Conservation (phyloP, 2,797 vertebrate species). For the Tokudaia tokunoshimensis region DNA sequence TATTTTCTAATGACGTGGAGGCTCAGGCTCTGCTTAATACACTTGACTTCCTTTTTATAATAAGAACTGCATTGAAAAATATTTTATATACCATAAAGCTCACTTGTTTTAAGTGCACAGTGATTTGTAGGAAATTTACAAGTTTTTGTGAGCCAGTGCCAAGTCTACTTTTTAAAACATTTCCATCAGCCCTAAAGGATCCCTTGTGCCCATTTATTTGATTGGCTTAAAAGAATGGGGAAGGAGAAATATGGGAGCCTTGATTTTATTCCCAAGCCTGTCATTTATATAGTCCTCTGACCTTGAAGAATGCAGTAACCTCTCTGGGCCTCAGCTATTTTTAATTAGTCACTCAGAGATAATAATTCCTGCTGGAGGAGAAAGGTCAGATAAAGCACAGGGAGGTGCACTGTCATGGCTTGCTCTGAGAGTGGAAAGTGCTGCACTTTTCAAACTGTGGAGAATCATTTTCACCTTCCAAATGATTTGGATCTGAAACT, state of each 20-base stretch:
- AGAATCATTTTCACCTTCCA: conserved; percentile 31
- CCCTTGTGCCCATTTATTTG: conserved; percentile 63
- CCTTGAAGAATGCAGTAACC: conserved; percentile 42
- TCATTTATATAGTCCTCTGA: conserved; percentile 22
- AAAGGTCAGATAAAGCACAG: conserved; percentile 58
- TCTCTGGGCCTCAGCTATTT: background rate
- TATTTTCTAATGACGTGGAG: background rate
- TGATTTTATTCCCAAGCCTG: background rate
- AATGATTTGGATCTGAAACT: background rate
- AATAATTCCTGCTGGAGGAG: conserved; percentile 4
- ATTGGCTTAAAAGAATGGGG: conserved; percentile 4
- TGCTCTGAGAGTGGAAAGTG: background rate
- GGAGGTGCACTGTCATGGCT: background rate
- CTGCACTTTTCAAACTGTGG: background rate
- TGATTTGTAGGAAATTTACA: conserved; percentile 20
- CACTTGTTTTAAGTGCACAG: background rate
- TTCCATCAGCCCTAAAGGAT: background rate
- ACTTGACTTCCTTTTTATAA: conserved; percentile 5
- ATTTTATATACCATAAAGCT: background rate
- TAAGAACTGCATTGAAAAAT: background rate
- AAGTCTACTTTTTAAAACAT: background rate
- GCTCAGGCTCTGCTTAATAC: background rate
- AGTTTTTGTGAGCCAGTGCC: background rate
- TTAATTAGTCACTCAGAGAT: conserved; percentile 55
- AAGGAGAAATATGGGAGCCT: background rate